Conservation (phyloP, 1,140 invertebrate species). For the Zaprionus inermis region DNA sequence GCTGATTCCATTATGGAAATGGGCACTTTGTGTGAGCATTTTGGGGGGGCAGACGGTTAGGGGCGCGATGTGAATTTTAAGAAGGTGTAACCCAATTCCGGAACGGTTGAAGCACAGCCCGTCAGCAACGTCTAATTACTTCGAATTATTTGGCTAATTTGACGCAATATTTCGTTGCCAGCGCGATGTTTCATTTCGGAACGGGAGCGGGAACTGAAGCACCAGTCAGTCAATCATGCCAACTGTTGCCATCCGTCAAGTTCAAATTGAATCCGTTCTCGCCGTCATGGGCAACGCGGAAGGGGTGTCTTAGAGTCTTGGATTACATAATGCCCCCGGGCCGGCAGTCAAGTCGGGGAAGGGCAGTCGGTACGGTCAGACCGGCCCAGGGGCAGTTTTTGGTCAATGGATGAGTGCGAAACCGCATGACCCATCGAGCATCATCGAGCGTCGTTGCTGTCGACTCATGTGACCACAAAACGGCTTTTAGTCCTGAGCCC, state of each 20-base stretch:
- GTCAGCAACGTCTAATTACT: slow-evolving; percentile 65
- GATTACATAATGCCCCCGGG: slow-evolving; percentile 70
- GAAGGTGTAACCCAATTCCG: slow-evolving; percentile 20
- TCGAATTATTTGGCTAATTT: slow-evolving; percentile 74
- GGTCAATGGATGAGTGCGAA: slow-evolving; percentile 48
- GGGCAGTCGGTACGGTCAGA: slow-evolving; percentile 18
- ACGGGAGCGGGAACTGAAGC: slow-evolving; percentile 15
- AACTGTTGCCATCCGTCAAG: slow-evolving; percentile 78
- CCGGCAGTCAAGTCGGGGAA: background rate
- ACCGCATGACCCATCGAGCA: slow-evolving; percentile 7
- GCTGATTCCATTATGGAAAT: slow-evolving; percentile 63
- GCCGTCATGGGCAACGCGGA: slow-evolving; percentile 35
- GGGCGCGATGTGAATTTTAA: slow-evolving; percentile 52
- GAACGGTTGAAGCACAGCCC: slow-evolving; percentile 26
- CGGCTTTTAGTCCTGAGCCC: slow-evolving; percentile 42
- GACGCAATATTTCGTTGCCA: slow-evolving; percentile 62
- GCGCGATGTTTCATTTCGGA: slow-evolving; percentile 63
- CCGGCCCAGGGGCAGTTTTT: slow-evolving; percentile 42
- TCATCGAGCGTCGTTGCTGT: background rate
- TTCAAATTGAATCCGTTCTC: slow-evolving; percentile 60
- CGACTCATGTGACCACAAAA: slow-evolving; percentile 63
- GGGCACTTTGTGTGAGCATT: slow-evolving; percentile 64
- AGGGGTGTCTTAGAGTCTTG: slow-evolving; percentile 46
- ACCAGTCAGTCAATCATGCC: slow-evolving; percentile 69
- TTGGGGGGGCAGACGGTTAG: slow-evolving; percentile 1